phyloP scores from a whole-genome alignment of 2,797 vertebrate species.

The Geotrypetes seraphini region DNA sequence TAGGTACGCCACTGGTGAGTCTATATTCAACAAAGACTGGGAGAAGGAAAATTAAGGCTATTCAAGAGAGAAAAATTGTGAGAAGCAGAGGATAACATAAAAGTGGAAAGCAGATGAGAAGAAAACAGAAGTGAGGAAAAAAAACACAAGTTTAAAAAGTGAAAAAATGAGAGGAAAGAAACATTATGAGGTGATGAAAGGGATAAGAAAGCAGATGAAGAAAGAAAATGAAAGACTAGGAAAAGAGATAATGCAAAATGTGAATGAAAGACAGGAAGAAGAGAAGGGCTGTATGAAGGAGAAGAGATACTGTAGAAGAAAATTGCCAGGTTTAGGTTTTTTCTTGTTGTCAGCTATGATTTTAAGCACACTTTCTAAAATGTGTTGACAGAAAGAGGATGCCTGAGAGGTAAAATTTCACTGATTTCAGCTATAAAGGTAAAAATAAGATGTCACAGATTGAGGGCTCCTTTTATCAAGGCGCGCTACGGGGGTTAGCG shows the following conservation, averaged over 20 bases:
- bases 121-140: not conserved
- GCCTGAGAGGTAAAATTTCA: constrained; percentile 17
- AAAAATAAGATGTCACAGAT: constrained; percentile 18
- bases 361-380: constrained; percentile 1
- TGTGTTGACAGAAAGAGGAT: constrained; percentile 16
- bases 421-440: constrained; percentile 16
- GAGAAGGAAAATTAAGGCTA: too few relatives aligned
- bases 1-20: too few relatives aligned
- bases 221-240: not conserved
- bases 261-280: too few relatives aligned
- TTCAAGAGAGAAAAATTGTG: not conserved
- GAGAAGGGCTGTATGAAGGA: too few relatives aligned
- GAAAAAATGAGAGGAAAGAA: too few relatives aligned
- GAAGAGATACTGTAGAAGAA: too few relatives aligned
- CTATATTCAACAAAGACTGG: too few relatives aligned
- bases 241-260: not conserved
- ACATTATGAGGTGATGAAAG: not conserved
- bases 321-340: too few relatives aligned
- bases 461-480: too few relatives aligned
- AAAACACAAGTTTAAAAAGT: too few relatives aligned
- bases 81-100: not conserved
- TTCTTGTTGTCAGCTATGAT: constrained; percentile 10
- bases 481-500: too few relatives aligned
- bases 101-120: not conserved
- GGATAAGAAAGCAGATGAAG: not conserved